Evolutionary conservation across 2,888 invertebrate genomes (phyloP), one percentile per base, ranked within the genome.

Genomic region (Epistrophella euchroma): DNA sequence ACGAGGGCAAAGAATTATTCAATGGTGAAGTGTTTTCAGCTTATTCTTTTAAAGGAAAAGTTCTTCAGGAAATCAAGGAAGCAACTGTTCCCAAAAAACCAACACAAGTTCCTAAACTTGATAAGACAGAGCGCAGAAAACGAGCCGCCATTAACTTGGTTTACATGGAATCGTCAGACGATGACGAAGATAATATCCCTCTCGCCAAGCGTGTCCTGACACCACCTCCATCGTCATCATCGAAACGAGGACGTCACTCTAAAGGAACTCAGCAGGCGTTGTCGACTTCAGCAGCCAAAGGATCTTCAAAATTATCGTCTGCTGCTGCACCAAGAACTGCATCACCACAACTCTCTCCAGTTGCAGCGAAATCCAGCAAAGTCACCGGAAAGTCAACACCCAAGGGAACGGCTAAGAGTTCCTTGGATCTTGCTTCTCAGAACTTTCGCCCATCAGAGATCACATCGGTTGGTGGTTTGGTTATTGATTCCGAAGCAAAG

Each of bases 391-490:
- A 83, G 28, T 50, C 85, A 0, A 89, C 89, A 28, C 4, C 35
- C 37, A 88, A 82, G 37, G 70, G 56, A 0, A 89, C 89, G 15
- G 4, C 32, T 43, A 88, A 82, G 43, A 74, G 56, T 28, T 40
- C 43, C 11, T 1, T 64, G 5, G 64, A 88, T 17, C 43, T 88
- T 2, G 62, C 89, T 7, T 71, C 89, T n/a, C 81, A 89, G 13
- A 91, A 90, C 72, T 91, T 94, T 43, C 94, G 96, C 2, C 96
- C 96, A 0, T 95, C 96, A 0, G 96, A 96, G 90, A 94, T 94
- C 1, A 95, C 95, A 0, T 95, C 96, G 3, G 94, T 96, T 17
- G 96, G 96, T 15, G 96, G 96, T 9, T 92, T 96, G 87, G 94
- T 95, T 2, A 94, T 95, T 0, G 96, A 95, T 88, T 94, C 94